Conservation (phyloP, 2,113 vertebrate genomes). For the Ascaphus truei region DNA sequence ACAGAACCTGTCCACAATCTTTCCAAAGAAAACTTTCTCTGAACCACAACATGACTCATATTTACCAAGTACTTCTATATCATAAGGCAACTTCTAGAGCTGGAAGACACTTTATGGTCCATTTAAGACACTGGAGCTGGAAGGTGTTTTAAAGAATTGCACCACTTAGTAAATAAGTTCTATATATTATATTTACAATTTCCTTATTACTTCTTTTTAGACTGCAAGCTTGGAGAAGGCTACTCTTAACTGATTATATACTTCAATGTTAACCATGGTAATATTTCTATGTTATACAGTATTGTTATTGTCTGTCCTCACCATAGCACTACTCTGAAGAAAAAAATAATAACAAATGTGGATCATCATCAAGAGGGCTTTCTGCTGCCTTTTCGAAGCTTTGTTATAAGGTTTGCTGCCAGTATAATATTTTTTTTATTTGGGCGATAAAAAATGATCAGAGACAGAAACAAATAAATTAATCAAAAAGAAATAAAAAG, state of each 20-base stretch:
- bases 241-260: not conserved
- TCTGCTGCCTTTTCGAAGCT: not conserved
- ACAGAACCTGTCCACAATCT: no score
- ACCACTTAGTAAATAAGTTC: no score
- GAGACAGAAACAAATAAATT: not conserved
- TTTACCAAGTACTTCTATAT: no score
- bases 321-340: no score
- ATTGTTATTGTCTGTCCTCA: not conserved
- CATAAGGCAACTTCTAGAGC: no score
- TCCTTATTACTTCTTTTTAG: not conserved
- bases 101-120: no score
- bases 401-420: not conserved
- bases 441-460: not conserved
- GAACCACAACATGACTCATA: no score
- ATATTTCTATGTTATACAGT: not conserved
- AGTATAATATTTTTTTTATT: not conserved
- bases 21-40: no score
- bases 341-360: not conserved
- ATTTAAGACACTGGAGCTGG: no score
- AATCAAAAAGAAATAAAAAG: not conserved
- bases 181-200: no score
- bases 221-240: not conserved
- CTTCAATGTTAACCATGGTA: not conserved
- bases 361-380: constrained; percentile 8
- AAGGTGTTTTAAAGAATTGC: no score